Conservation (phyloP, 1,140 invertebrate genomes). For the Rhagoletis zephyria region DNA sequence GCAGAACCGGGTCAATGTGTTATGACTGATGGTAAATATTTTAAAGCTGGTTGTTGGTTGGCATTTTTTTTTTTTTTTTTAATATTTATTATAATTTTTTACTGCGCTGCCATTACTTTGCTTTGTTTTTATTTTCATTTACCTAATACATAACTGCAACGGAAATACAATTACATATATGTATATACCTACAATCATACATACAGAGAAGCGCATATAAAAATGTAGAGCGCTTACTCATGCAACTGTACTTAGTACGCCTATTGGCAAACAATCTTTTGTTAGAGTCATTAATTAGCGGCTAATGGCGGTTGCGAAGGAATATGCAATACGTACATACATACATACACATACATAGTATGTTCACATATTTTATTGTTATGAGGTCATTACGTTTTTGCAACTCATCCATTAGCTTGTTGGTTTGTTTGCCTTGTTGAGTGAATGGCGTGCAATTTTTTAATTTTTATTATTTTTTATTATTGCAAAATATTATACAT, state of each 20-base stretch:
- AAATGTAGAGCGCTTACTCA: no score
- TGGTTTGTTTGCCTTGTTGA: neutral
- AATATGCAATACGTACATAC: neutral
- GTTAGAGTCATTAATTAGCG: constrained; percentile 10
- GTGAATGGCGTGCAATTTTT: neutral
- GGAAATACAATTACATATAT: constrained; percentile 20
- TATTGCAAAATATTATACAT: neutral
- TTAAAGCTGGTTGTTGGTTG: neutral
- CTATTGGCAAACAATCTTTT: neutral
- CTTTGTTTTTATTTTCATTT: neutral
- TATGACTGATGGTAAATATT: neutral
- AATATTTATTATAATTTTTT: neutral
- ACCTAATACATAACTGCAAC: neutral
- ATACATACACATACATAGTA: neutral
- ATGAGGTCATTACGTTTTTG: neutral
- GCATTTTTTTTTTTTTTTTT: neutral
- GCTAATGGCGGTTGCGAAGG: neutral
- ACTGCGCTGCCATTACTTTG: neutral
- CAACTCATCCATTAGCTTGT: neutral
- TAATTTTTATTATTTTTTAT: neutral
- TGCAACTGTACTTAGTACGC: neutral
- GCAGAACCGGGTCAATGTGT: constrained; percentile 44
- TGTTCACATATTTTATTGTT: neutral
- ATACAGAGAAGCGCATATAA: no score
- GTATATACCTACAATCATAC: neutral